Conservation (phyloP, 2,888 invertebrate species). For the Dusona sp. region DNA sequence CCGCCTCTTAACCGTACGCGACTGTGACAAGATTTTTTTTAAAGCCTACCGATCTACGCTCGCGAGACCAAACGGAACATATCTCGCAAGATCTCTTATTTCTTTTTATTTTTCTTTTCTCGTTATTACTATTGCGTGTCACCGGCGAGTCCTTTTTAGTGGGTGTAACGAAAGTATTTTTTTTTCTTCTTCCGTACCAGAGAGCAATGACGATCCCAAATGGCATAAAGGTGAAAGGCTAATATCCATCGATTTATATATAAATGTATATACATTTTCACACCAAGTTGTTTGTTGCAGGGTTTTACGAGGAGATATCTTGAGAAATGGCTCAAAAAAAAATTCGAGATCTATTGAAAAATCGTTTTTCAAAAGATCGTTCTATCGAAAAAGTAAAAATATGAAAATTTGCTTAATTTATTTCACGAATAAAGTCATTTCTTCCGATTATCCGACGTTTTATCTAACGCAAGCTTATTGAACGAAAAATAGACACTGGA, state of each 20-base stretch:
- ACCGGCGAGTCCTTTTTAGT: slow-evolving; percentile 37
- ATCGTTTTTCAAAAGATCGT: not conserved
- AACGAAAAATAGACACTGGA: not conserved
- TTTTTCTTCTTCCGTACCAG: not conserved
- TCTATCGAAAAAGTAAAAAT: not conserved
- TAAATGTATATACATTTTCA: not conserved
- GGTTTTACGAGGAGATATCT: not conserved
- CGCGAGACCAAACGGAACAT: slow-evolving; percentile 27
- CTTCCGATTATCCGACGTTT: not conserved
- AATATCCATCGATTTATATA: slow-evolving; percentile 32
- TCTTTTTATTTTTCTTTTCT: slow-evolving; percentile 8
- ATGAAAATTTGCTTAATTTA: not conserved
- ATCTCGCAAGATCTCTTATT: slow-evolving; percentile 25
- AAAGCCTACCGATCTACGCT: slow-evolving; percentile 36
- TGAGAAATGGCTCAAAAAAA: too few relatives aligned
- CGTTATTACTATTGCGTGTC: slow-evolving; percentile 34
- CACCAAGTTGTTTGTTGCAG: not conserved
- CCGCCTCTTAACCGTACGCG: not conserved
- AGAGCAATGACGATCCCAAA: slow-evolving; percentile 44
- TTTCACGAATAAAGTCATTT: not conserved
- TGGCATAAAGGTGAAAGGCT: slow-evolving; percentile 41
- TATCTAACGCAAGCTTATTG: not conserved
- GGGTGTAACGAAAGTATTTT: slow-evolving; percentile 54
- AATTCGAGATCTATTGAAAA: not conserved
- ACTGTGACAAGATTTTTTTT: slow-evolving; percentile 30